phyloP scores from a whole-genome alignment of 2,113 vertebrate genomes.

The Hemicordylus capensis region DNA sequence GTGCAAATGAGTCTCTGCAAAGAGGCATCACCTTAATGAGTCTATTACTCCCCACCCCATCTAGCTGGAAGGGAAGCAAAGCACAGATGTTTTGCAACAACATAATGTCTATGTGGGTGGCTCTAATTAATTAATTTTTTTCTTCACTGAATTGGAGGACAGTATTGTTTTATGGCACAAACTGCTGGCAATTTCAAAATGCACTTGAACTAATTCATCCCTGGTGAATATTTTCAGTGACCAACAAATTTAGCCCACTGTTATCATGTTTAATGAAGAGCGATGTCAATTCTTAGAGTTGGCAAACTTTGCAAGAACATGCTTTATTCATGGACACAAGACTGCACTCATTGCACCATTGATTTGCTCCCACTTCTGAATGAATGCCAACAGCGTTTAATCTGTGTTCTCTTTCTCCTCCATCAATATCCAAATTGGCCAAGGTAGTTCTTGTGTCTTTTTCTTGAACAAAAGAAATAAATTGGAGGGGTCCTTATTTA shows the following conservation, averaged over 20 bases:
- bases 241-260: slow-evolving; percentile 24
- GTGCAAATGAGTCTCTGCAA: slow-evolving; percentile 34
- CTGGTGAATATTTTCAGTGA: slow-evolving; percentile 23
- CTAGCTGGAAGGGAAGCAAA: slow-evolving; percentile 56
- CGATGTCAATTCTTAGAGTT: neutral
- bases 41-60: slow-evolving; percentile 10
- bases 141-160: slow-evolving; percentile 36
- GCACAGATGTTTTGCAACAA: slow-evolving; percentile 59
- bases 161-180: slow-evolving; percentile 10
- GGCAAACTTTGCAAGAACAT: slow-evolving; percentile 32
- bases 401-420: neutral
- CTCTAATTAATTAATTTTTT: slow-evolving; percentile 66
- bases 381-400: slow-evolving; percentile 1
- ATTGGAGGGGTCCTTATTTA: neutral
- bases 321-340: neutral
- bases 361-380: slow-evolving; percentile 31
- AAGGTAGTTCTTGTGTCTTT: neutral
- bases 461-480: neutral
- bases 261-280: neutral
- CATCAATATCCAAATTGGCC: neutral
- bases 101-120: slow-evolving; percentile 37
- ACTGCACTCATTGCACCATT: slow-evolving; percentile 17
- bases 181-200: slow-evolving; percentile 20
- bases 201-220: slow-evolving; percentile 2
- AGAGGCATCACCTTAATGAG: neutral